phyloP scores from a whole-genome alignment of 2,888 invertebrate genomes.

The Lasioglossum vierecki region DNA sequence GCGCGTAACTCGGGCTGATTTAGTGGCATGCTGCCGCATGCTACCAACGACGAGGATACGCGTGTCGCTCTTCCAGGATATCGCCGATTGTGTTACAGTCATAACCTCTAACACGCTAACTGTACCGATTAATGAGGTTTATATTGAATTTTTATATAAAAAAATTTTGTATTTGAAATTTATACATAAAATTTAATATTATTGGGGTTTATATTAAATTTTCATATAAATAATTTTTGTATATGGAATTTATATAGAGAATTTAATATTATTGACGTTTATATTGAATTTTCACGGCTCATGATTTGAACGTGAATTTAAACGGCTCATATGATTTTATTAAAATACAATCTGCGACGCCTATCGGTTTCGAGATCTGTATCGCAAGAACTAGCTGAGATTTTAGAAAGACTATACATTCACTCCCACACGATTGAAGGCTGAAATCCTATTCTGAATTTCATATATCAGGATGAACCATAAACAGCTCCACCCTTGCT shows the following conservation, averaged over 20 bases:
- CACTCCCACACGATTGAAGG: background rate
- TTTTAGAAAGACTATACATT: background rate
- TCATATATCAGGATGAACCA: background rate
- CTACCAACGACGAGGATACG: slow-evolving; percentile 57
- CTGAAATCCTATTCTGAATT: background rate
- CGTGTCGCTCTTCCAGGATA: slow-evolving; percentile 67
- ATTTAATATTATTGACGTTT: too few species aligned
- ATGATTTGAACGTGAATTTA: too few species aligned
- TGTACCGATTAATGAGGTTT: too few species aligned
- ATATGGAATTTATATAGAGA: too few species aligned
- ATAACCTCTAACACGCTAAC: background rate
- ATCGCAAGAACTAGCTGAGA: too few species aligned
- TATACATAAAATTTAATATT: too few species aligned
- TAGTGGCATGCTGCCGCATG: slow-evolving; percentile 73
- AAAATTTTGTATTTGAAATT: too few species aligned
- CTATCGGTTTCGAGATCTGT: background rate
- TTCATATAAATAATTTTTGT: too few species aligned
- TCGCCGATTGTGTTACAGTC: slow-evolving; percentile 47
- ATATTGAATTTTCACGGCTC: too few species aligned
- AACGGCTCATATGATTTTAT: background rate
- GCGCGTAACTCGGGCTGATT: slow-evolving; percentile 82
- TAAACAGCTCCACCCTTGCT: background rate
- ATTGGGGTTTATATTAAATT: too few species aligned
- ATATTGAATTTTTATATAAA: too few species aligned
- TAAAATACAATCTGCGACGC: background rate